phyloP scores from a whole-genome alignment of 2,888 invertebrate species.

The Eristalis intricaria region DNA sequence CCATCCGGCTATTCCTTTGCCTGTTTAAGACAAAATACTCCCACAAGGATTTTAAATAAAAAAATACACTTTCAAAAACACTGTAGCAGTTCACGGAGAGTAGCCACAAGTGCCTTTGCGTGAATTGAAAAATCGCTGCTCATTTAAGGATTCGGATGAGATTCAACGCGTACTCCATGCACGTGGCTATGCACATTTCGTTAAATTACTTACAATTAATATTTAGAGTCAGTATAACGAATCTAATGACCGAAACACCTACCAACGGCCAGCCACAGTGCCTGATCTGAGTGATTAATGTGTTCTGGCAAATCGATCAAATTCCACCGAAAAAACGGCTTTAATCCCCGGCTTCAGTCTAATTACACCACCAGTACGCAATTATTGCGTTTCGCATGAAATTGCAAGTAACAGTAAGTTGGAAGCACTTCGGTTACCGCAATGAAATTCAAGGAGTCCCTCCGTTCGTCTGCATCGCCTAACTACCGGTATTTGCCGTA shows the following conservation, averaged over 20 bases:
- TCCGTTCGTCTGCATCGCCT: slow-evolving; percentile 29
- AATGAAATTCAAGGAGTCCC: slow-evolving; percentile 32
- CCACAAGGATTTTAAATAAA: too few species aligned
- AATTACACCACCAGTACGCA: slow-evolving; percentile 41
- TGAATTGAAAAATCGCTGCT: too few species aligned
- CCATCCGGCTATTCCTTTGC: too few species aligned
- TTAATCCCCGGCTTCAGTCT: slow-evolving; percentile 10
- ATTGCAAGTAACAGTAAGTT: slow-evolving; percentile 39
- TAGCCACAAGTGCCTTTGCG: too few species aligned
- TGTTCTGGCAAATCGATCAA: neutral
- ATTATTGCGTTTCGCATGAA: slow-evolving; percentile 45
- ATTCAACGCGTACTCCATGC: neutral
- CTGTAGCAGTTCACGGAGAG: too few species aligned
- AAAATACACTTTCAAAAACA: too few species aligned
- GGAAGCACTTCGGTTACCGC: slow-evolving; percentile 6
- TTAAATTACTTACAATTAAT: neutral
- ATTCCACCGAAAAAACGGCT: neutral
- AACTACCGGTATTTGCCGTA: slow-evolving; percentile 64
- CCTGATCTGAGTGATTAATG: neutral
- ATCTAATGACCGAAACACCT: neutral
- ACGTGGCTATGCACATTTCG: neutral
- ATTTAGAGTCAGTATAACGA: neutral
- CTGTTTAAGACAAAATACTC: too few species aligned
- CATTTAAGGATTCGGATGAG: too few species aligned
- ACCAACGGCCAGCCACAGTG: neutral